phyloP scores from a whole-genome alignment of 37 sponge, comb jelly and placozoan species.

The Spongilla lacustris region DNA sequence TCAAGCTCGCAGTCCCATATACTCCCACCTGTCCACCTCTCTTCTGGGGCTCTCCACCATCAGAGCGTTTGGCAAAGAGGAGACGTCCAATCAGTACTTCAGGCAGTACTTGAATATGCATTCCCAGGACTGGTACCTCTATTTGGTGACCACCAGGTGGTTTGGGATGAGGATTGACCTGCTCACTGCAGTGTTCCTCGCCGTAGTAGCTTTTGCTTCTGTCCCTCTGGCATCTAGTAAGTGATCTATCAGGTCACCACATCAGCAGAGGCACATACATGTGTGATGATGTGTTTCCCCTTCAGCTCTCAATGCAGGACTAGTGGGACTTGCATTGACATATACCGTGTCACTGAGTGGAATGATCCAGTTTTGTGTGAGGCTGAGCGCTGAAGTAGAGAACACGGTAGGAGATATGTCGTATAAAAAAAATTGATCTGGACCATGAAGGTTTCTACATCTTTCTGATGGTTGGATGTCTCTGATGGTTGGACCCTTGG shows the following conservation, averaged over 20 bases:
- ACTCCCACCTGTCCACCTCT: constrained; percentile 77
- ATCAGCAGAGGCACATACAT: too few species aligned
- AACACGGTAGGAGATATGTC: constrained; percentile 59
- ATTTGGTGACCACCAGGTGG: constrained; percentile 64
- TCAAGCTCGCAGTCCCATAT: constrained; percentile 87
- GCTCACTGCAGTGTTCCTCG: constrained; percentile 47
- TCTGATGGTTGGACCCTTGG: too few species aligned
- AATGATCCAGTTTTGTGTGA: constrained; percentile 76
- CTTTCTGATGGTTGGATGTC: too few species aligned
- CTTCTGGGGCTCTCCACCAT: constrained; percentile 81
- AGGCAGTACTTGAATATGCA: too few species aligned
- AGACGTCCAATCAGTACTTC: constrained; percentile 21
- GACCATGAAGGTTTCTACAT: too few species aligned
- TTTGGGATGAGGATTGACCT: constrained; percentile 74
- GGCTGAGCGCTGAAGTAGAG: constrained; percentile 84
- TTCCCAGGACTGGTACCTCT: constrained; percentile 71
- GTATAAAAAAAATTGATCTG: too few species aligned
- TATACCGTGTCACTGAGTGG: constrained; percentile 71
- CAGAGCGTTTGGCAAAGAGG: constrained; percentile 46
- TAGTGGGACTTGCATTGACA: constrained; percentile 68
- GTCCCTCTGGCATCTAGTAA: constrained; percentile 52
- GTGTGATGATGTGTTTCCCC: neutral
- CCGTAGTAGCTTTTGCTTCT: constrained; percentile 53
- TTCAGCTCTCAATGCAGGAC: constrained; percentile 39
- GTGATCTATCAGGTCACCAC: too few species aligned